phyloP scores from a whole-genome alignment of 2,888 invertebrate genomes.

The Drosophila neotestacea region DNA sequence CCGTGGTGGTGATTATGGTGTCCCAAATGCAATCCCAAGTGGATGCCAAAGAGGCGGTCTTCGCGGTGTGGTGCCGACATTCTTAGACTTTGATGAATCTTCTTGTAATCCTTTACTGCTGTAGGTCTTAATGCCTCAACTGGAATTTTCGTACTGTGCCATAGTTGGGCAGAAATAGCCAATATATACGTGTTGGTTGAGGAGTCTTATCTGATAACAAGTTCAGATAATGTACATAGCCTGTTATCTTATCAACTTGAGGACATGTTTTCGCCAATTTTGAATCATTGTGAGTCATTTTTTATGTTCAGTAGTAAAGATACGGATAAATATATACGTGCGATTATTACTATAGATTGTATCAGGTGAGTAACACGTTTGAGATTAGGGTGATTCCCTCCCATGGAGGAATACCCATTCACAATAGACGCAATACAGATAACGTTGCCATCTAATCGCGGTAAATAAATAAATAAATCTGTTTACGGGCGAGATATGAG shows the following conservation, averaged over 20 bases:
- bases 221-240: conserved; percentile 19
- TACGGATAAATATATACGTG: conserved; percentile 1
- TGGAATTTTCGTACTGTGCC: conserved; percentile 46
- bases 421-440: conserved; percentile 19
- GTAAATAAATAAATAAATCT: conserved; percentile 56
- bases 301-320: conserved; percentile 33
- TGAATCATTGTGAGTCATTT: conserved; percentile 44
- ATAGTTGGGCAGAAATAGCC: conserved; percentile 26
- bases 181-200: conserved; percentile 51
- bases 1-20: conserved; percentile 51
- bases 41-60: conserved; percentile 66
- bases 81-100: conserved; percentile 1
- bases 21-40: conserved; percentile 61
- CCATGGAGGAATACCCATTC: conserved; percentile 13
- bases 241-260: conserved; percentile 56
- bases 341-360: conserved; percentile 7
- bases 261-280: conserved; percentile 6
- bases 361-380: conserved; percentile 44
- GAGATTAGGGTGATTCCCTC: conserved; percentile 34
- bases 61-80: conserved; percentile 66
- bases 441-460: conserved; percentile 38
- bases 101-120: conserved; percentile 24
- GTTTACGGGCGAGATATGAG: conserved; percentile 39
- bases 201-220: conserved; percentile 33
- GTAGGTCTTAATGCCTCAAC: conserved; percentile 36